Percentiles rank a stretch among this genome's conserved stretches.
Evolutionary conservation across 2,797 vertebrate genomes (phyloP).

Genomic region (Hipposideros larvatus): DNA sequence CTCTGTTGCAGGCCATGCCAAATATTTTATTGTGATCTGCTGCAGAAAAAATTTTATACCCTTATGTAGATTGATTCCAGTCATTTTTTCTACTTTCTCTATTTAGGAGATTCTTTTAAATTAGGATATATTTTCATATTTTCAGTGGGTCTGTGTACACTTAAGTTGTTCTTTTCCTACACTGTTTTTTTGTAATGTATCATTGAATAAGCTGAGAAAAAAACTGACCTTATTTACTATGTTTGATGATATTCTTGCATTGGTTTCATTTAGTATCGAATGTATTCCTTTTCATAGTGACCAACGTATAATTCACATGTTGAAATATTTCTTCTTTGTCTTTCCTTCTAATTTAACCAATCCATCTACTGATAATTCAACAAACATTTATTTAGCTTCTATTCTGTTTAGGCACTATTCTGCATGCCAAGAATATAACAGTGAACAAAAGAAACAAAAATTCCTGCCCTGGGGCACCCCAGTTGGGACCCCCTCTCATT

Average conservation of each 20-base stretch:
- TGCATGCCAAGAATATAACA: neutral
- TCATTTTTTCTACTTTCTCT: neutral
- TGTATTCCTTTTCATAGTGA: neutral
- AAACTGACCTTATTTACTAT: neutral
- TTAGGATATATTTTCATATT: neutral
- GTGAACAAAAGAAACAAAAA: neutral
- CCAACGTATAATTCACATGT: neutral
- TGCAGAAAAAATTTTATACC: neutral
- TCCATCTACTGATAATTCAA: neutral
- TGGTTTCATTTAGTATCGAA: neutral
- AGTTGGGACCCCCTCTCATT: too few relatives aligned
- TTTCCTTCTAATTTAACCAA: neutral
- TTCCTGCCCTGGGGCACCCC: neutral
- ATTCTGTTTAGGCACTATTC: neutral
- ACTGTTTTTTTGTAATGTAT: neutral
- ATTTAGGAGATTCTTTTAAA: neutral
- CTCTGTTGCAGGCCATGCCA: neutral
- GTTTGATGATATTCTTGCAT: neutral
- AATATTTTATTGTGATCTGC: neutral
- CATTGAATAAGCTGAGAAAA: neutral
- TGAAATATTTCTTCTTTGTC: conserved; percentile 2
- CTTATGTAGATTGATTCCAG: neutral
- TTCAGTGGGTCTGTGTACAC: neutral
- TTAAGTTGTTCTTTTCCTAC: neutral
- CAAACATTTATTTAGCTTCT: neutral